phyloP scores from a whole-genome alignment of 2,888 invertebrate species.

The Morinoia aosen region DNA sequence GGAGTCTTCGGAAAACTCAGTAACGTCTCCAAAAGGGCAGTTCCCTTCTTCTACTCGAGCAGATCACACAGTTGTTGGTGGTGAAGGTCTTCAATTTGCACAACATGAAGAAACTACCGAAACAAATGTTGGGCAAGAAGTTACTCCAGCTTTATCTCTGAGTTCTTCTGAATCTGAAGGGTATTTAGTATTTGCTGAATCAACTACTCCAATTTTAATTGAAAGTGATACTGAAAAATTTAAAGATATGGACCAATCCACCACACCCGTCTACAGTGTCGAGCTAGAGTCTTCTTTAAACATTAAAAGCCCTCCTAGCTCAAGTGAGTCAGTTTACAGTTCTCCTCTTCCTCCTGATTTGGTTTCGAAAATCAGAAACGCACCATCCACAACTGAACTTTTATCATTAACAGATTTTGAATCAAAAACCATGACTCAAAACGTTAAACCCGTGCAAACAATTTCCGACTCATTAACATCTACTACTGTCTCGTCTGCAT shows the following conservation, averaged over 20 bases:
- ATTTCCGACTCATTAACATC: background rate
- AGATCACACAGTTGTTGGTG: background rate
- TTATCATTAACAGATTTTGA: background rate
- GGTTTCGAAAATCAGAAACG: constrained; percentile 16
- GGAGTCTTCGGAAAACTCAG: background rate
- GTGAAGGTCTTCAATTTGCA: background rate
- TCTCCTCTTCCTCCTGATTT: constrained; percentile 43
- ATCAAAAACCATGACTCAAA: background rate
- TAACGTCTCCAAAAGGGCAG: background rate
- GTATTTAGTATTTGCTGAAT: background rate
- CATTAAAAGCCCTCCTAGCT: background rate
- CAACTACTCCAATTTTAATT: constrained; percentile 18
- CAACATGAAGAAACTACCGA: background rate
- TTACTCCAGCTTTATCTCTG: background rate
- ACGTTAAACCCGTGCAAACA: background rate
- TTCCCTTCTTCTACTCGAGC: background rate
- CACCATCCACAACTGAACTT: background rate
- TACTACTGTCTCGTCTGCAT: background rate
- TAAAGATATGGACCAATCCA: background rate
- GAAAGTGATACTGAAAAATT: background rate
- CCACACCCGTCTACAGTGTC: background rate
- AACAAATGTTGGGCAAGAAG: constrained; percentile 13
- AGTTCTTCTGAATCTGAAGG: background rate
- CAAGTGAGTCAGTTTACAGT: background rate
- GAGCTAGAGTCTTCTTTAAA: constrained; percentile 13